A percentile compares a stretch with the other conserved stretches of the same genome.
These are phyloP conservation scores for Torymus texanus DNA, from an alignment of 2,888 invertebrate species.

Conservation along the genomic window DNA sequence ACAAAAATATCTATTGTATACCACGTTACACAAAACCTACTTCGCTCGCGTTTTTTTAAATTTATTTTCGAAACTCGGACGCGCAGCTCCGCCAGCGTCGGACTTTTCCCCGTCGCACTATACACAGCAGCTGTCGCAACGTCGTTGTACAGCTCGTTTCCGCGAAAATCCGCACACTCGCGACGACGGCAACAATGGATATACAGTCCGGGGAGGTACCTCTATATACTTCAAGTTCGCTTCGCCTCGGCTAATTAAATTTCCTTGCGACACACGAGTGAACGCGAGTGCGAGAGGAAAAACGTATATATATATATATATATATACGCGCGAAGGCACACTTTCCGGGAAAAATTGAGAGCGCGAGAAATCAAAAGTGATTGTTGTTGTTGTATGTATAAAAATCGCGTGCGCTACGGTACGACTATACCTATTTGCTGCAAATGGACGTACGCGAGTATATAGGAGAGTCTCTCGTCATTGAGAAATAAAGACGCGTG, in stretches of 20 bases:
- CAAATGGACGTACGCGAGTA: conserved; percentile 12
- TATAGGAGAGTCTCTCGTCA: not conserved
- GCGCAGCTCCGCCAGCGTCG: not conserved
- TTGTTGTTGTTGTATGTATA: not conserved
- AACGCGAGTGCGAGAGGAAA: conserved; percentile 45
- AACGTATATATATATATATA: not conserved
- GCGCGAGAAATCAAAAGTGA: conserved; percentile 53
- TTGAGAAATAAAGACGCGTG: too few relatives aligned
- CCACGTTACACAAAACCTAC: too few relatives aligned
- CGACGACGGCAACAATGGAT: conserved; percentile 64
- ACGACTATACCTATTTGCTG: too few relatives aligned
- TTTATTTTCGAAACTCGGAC: conserved; percentile 10
- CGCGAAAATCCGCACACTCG: conserved; percentile 16
- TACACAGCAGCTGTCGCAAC: not conserved
- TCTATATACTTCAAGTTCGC: conserved; percentile 57
- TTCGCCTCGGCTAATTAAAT: conserved; percentile 71
- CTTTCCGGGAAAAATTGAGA: conserved; percentile 38
- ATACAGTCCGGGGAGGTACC: too few relatives aligned
- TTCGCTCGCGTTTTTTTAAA: too few relatives aligned
- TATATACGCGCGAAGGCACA: too few relatives aligned
- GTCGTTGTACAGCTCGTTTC: not conserved
- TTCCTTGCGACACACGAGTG: conserved; percentile 66
- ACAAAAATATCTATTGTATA: too few relatives aligned
- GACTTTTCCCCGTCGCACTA: conserved; percentile 7
- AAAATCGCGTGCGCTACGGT: not conserved